These are phyloP conservation scores for Silvanus unidentatus DNA, from an alignment of 2,888 invertebrate genomes.

Conservation along the genomic window DNA sequence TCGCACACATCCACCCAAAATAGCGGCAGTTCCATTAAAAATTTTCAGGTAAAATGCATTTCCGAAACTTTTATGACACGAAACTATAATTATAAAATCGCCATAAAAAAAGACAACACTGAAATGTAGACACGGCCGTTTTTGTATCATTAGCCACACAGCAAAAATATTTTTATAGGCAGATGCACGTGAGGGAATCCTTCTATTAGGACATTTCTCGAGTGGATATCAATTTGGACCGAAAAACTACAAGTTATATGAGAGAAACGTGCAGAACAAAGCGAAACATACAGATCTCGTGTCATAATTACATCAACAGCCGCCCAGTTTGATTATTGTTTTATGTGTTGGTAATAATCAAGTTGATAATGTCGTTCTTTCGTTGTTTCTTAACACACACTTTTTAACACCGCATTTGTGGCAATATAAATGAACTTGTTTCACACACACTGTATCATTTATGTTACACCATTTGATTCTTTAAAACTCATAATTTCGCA, in stretches of 20 bases:
- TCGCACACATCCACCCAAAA: no score
- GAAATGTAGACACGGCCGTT: constrained; percentile 9
- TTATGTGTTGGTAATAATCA: constrained; percentile 16
- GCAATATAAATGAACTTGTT: no score
- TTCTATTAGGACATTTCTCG: neutral
- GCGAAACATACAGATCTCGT: constrained; percentile 2
- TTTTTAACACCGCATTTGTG: no score
- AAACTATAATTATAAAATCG: constrained; percentile 14
- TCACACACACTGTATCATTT: no score
- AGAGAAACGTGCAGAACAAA: neutral
- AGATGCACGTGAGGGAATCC: neutral
- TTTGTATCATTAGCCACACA: constrained; percentile 3
- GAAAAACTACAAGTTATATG: no score
- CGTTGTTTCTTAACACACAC: no score
- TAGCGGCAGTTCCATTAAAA: no score
- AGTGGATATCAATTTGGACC: constrained; percentile 2
- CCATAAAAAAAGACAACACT: constrained; percentile 11
- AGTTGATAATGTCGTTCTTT: neutral
- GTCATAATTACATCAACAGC: no score
- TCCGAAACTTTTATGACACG: constrained; percentile 6
- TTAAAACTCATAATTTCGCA: no score
- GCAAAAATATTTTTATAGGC: neutral
- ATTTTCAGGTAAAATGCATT: neutral
- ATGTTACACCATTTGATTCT: no score
- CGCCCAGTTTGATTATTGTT: constrained; percentile 3